A percentile compares a stretch with the other conserved stretches of the same genome.
phyloP scores from a whole-genome alignment of 1,140 invertebrate genomes.

The Pollicipes pollicipes region DNA sequence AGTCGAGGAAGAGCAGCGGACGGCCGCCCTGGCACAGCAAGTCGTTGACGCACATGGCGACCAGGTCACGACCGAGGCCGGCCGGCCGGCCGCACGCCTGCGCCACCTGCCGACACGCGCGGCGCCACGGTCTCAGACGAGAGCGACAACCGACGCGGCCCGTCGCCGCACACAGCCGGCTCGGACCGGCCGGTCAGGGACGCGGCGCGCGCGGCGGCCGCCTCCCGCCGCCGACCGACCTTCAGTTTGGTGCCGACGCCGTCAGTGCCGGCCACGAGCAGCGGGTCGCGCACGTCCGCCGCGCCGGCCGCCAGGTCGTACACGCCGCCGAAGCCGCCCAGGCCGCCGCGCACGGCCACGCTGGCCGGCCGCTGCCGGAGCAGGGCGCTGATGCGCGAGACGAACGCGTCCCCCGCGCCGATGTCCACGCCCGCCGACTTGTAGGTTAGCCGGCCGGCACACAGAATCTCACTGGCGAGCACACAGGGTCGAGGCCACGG shows the following conservation, averaged over 20 bases:
- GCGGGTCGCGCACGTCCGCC: conserved; percentile 46
- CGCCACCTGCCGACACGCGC: conserved; percentile 48
- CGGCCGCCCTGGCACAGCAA: conserved; percentile 84
- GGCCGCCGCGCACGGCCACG: conserved; percentile 49
- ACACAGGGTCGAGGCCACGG: conserved; percentile 16
- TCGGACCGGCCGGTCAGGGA: no score
- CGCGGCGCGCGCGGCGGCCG: no score
- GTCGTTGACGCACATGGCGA: conserved; percentile 97
- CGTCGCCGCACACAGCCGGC: no score
- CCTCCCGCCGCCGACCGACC: no score
- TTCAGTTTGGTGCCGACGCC: conserved; percentile 92
- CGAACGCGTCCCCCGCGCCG: conserved; percentile 65
- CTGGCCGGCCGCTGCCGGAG: conserved; percentile 33
- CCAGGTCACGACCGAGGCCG: conserved; percentile 82
- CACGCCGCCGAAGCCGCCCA: conserved; percentile 85
- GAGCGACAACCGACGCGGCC: conserved; percentile 3
- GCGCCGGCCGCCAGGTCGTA: conserved; percentile 55
- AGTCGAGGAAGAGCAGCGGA: conserved; percentile 89
- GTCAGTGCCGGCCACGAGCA: conserved; percentile 85
- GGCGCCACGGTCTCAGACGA: neutral
- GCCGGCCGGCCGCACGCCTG: conserved; percentile 55
- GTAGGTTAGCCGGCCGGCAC: conserved; percentile 54
- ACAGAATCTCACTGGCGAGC: conserved; percentile 21
- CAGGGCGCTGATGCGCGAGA: conserved; percentile 61
- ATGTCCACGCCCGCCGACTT: conserved; percentile 85